phyloP scores from a whole-genome alignment of 2,113 vertebrate genomes.

The Barnardius zonarius region DNA sequence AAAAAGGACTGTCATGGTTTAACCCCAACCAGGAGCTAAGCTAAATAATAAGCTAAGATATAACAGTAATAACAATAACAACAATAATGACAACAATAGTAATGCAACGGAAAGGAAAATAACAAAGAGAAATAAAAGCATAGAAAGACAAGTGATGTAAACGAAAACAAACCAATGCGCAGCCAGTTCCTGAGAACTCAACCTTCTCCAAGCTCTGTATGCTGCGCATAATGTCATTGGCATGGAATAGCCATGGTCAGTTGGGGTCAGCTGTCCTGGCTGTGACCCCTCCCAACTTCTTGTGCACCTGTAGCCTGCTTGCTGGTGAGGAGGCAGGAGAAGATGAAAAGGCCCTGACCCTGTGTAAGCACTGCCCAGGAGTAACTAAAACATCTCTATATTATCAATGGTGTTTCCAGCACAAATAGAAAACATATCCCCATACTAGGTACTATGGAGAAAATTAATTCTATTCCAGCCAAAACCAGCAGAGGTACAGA shows the following conservation, averaged over 20 bases:
- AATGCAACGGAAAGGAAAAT: background rate
- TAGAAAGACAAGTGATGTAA: background rate
- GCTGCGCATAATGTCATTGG: background rate
- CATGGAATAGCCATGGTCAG: background rate
- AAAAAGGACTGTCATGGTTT: background rate
- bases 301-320: background rate
- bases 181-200: background rate
- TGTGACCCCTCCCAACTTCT: background rate
- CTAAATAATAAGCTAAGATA: background rate
- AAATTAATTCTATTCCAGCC: background rate
- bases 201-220: background rate
- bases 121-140: background rate
- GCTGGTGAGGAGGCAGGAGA: background rate
- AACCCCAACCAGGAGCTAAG: background rate
- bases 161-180: background rate
- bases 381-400: background rate
- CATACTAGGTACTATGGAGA: background rate
- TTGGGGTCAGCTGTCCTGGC: background rate
- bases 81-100: background rate
- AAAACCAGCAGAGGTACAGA: background rate
- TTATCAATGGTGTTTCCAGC: background rate
- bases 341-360: background rate
- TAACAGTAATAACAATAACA: background rate
- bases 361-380: background rate
- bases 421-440: background rate